Percentiles rank a stretch among this genome's conserved stretches.
phyloP scores from a whole-genome alignment of 2,113 vertebrate genomes.

The Guaruba guarouba region DNA sequence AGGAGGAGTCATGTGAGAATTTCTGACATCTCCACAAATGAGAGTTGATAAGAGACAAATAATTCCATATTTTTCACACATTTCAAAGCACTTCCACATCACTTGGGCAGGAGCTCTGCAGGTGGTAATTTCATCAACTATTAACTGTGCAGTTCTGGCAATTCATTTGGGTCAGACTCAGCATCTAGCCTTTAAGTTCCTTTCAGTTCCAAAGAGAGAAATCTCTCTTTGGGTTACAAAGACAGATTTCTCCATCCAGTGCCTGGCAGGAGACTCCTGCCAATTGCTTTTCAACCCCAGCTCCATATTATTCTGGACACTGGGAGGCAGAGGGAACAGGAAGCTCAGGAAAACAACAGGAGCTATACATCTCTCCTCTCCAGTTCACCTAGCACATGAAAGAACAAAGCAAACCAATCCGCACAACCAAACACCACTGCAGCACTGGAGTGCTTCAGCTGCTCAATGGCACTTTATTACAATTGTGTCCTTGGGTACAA shows the following conservation, averaged over 20 bases:
- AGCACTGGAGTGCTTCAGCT: neutral
- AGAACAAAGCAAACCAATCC: neutral
- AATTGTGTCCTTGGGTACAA: neutral
- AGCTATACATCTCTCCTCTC: neutral
- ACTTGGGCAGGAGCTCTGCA: neutral
- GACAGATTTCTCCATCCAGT: neutral
- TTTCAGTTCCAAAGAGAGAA: neutral
- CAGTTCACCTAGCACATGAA: neutral
- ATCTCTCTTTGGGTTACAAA: too few species aligned
- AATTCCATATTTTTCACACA: neutral
- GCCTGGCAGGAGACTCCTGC: neutral
- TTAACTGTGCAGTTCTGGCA: neutral
- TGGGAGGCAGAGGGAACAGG: neutral
- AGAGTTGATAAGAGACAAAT: neutral
- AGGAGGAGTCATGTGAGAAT: neutral
- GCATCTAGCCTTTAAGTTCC: neutral
- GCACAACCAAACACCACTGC: neutral
- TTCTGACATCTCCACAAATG: neutral
- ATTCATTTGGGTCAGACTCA: neutral
- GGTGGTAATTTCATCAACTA: neutral
- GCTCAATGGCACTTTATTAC: slow-evolving; percentile 12
- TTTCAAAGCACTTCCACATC: neutral
- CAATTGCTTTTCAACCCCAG: neutral
- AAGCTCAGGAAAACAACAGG: neutral
- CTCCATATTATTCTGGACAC: neutral